Conservation (phyloP, 2,797 vertebrate genomes). For the Sebastes nivosus region DNA sequence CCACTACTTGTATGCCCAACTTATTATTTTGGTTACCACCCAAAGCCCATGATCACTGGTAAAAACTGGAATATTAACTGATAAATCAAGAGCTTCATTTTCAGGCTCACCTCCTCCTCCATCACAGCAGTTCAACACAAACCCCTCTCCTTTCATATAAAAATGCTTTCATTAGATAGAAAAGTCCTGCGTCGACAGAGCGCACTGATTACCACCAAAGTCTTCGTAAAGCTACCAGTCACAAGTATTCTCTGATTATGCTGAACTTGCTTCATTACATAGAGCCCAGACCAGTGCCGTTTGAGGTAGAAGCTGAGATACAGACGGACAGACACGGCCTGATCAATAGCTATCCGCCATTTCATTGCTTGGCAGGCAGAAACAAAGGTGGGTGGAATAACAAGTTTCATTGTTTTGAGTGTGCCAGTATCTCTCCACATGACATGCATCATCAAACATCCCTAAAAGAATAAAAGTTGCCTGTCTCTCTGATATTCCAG, state of each 20-base stretch:
- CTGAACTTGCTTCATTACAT: neutral
- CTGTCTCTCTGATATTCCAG: conserved; percentile 12
- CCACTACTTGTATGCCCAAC: no score
- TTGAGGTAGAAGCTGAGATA: neutral
- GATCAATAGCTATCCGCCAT: conserved; percentile 16
- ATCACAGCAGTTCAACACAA: neutral
- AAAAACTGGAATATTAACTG: neutral
- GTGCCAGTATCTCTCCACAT: neutral
- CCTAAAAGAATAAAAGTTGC: conserved; percentile 13
- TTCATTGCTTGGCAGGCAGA: conserved; percentile 15
- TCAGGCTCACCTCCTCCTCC: neutral
- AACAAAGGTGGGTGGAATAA: conserved; percentile 30
- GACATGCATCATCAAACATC: conserved; percentile 36
- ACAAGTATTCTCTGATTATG: neutral
- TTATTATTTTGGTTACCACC: no score
- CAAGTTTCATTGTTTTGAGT: conserved; percentile 33
- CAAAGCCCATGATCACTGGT: no score
- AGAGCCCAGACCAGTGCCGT: neutral
- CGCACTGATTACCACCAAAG: neutral
- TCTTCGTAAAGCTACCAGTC: neutral
- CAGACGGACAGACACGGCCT: neutral
- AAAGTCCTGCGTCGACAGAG: neutral
- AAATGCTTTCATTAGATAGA: neutral
- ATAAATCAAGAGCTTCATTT: neutral
- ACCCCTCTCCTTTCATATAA: neutral